These are phyloP conservation scores for Molothrus ater DNA, from an alignment of 2,797 vertebrate species.

Conservation along the genomic window DNA sequence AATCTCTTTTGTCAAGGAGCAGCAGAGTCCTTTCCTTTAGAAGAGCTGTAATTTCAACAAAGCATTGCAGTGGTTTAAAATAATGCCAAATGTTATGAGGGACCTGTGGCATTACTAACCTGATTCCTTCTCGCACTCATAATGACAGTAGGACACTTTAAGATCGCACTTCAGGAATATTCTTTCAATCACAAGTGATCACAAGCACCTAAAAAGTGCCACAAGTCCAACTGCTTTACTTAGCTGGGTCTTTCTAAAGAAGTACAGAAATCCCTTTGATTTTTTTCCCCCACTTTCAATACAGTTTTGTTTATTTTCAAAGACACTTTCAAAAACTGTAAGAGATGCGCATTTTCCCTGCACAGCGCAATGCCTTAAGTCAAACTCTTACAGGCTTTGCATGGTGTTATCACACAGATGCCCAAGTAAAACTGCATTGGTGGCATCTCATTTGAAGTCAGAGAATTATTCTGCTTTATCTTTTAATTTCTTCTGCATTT, in stretches of 20 bases:
- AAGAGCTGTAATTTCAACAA: neutral
- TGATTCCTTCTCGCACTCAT: neutral
- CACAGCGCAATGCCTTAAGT: neutral
- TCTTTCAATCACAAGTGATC: neutral
- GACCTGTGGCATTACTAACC: neutral
- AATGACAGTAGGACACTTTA: neutral
- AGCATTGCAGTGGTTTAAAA: neutral
- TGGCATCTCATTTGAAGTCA: neutral
- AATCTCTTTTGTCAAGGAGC: neutral
- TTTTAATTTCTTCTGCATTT: conserved; percentile 27
- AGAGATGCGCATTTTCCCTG: neutral
- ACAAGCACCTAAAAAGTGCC: neutral
- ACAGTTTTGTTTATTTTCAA: neutral
- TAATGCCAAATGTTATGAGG: neutral
- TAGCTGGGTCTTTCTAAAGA: neutral
- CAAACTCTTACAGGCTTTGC: neutral
- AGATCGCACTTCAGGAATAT: neutral
- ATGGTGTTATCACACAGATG: neutral
- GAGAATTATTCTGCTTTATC: conserved; percentile 39
- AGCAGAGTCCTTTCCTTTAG: neutral
- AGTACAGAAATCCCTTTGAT: neutral
- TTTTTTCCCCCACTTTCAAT: neutral
- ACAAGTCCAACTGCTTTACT: neutral
- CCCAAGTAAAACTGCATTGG: neutral
- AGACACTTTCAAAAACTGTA: neutral